Evolutionary conservation across 2,113 vertebrate genomes (phyloP), one percentile per base, ranked within the genome.

Genomic region (Ochotona curzoniae): DNA sequence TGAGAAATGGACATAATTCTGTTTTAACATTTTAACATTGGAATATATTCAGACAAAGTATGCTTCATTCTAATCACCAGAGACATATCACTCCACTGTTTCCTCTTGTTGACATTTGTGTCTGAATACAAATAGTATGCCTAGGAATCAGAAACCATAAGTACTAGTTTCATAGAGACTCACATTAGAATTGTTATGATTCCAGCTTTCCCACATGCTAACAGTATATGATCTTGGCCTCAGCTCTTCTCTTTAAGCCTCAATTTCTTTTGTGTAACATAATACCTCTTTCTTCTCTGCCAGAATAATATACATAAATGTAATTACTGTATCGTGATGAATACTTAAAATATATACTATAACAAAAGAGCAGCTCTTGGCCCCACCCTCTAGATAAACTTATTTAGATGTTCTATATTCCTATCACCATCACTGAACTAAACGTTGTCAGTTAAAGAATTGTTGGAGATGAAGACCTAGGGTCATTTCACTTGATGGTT

Each of bases 381-480:
- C 44, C 23, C 15, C 10, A 60, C 57, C 12, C 2, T 67, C 57
- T 7, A 35, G 4, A 12, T 2, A 61, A 51, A 30, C 5, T 51
- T 49, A 57, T 10, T 61, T 32, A 64, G 74, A 70, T 44, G 73
- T 8, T 17, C 15, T 83, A 15, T 9, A 15, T 47, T 51, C 64
- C 70, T 54, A 26, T 17, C 14, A 92, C 60, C 63, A 74, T 61
- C 84, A 96, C 73, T 32, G 35, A 91, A 63, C 9, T 74, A 61
- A 75, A 87, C 60, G 85, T 61, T 25, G 26, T 70, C 85, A 86
- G 61, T 2, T 89, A 38, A 93, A 83, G 94, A 89, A 87, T 83
- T 38, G 75, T 28, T 96, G 89, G 90, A 95, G 94, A 57, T 93
- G 66, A 84, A 83, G 88, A 97, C 96, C 92, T 96, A 97, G 90